Evolutionary conservation across 2,888 invertebrate genomes (phyloP).

Genomic region (Stenichneumon culpator): DNA sequence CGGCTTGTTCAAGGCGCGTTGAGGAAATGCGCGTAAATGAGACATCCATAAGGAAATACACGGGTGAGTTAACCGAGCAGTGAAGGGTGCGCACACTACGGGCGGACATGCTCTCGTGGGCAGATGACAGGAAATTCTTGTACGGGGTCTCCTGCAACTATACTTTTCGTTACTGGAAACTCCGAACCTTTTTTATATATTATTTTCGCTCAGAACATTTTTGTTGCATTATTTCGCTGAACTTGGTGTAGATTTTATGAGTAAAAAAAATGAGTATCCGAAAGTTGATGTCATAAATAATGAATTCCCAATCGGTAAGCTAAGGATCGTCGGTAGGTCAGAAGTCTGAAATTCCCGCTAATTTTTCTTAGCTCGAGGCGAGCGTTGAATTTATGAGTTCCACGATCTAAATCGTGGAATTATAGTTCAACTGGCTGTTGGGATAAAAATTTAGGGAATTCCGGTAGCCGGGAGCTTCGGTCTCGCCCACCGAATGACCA

Average conservation of each 20-base stretch:
- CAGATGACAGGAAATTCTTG: slow-evolving; percentile 14
- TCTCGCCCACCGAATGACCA: slow-evolving; percentile 59
- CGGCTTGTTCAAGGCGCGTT: slow-evolving; percentile 36
- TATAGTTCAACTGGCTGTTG: slow-evolving; percentile 42
- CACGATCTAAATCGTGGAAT: slow-evolving; percentile 49
- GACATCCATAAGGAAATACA: slow-evolving; percentile 63
- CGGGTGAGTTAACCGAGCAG: slow-evolving; percentile 54
- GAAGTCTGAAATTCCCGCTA: slow-evolving; percentile 39
- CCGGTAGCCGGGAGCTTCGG: slow-evolving; percentile 60
- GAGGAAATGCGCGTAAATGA: slow-evolving; percentile 64
- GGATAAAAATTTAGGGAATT: slow-evolving; percentile 44
- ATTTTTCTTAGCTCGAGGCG: slow-evolving; percentile 48
- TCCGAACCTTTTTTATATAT: neutral
- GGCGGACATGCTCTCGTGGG: slow-evolving; percentile 28
- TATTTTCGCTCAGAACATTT: neutral
- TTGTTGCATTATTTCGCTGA: neutral
- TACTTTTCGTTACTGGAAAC: neutral
- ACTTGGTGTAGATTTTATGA: too few relatives aligned
- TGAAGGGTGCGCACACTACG: slow-evolving; percentile 36
- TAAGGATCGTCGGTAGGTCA: slow-evolving; percentile 30
- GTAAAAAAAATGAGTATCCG: slow-evolving; percentile 4
- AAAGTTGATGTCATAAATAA: slow-evolving; percentile 26
- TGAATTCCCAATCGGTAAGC: slow-evolving; percentile 35
- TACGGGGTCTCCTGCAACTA: neutral
- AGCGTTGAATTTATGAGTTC: slow-evolving; percentile 56